Conservation (phyloP, 2,797 vertebrate genomes). For the Gadopsis marmoratus region DNA sequence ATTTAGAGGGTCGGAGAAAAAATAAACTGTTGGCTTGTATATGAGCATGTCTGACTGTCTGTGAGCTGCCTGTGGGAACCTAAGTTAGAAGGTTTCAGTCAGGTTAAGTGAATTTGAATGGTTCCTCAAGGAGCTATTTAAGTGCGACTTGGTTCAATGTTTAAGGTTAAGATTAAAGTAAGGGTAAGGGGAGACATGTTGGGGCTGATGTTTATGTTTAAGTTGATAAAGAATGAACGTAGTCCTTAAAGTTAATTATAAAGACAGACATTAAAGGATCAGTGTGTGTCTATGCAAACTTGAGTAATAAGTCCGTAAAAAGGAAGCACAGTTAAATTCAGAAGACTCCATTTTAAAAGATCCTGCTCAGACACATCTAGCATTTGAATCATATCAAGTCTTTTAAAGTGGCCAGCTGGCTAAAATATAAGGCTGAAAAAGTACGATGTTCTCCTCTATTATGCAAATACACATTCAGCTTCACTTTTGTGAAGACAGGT, state of each 20-base stretch:
- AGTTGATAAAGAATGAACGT: neutral
- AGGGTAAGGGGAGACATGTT: neutral
- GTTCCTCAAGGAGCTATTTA: neutral
- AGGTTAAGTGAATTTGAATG: neutral
- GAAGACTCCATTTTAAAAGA: neutral
- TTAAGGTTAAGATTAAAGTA: neutral
- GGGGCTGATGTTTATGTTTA: neutral
- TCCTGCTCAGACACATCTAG: neutral
- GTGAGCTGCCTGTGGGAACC: neutral
- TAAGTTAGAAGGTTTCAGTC: neutral
- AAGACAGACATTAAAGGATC: neutral
- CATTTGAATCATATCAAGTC: conserved; percentile 1
- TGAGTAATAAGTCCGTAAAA: neutral
- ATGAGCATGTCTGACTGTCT: neutral
- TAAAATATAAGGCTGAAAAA: conserved; percentile 11
- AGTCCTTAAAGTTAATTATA: neutral
- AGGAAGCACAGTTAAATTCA: neutral
- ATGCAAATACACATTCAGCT: conserved; percentile 11
- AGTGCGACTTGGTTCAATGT: neutral
- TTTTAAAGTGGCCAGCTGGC: conserved; percentile 19
- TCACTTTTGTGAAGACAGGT: conserved; percentile 3
- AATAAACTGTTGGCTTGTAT: neutral
- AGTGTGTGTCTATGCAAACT: neutral
- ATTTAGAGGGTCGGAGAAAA: neutral
- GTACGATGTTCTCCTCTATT: conserved; percentile 5